Conservation (phyloP, 1,140 invertebrate species). For the Argopecten irradians region DNA sequence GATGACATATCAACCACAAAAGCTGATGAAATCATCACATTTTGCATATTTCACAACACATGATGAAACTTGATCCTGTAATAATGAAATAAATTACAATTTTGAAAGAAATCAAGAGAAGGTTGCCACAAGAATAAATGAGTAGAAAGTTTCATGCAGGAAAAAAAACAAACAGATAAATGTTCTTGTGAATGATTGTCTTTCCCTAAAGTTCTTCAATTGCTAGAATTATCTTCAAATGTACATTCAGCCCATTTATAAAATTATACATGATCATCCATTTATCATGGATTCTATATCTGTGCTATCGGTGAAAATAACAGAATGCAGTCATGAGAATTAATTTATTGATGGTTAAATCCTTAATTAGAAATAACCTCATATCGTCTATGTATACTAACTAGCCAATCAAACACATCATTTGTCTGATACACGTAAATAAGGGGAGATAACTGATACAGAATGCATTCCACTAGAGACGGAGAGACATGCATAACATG, state of each 20-base stretch:
- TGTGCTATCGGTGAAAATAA: too few species aligned
- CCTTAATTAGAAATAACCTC: too few species aligned
- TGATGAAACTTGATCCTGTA: neutral
- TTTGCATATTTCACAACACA: neutral
- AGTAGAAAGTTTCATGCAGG: neutral
- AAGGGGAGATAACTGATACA: slow-evolving; percentile 22
- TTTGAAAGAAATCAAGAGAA: neutral
- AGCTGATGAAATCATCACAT: slow-evolving; percentile 16
- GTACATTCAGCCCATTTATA: too few species aligned
- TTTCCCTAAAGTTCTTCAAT: too few species aligned
- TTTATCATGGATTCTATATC: too few species aligned
- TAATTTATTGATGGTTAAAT: too few species aligned
- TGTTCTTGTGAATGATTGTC: neutral
- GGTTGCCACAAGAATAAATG: neutral
- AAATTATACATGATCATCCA: too few species aligned
- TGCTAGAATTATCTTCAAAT: too few species aligned
- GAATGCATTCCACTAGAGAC: neutral
- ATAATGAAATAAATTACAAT: neutral
- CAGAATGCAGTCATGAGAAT: too few species aligned
- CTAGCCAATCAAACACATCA: neutral
- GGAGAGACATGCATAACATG: slow-evolving; percentile 5
- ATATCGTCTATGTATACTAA: neutral
- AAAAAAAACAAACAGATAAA: too few species aligned
- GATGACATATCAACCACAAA: slow-evolving; percentile 23
- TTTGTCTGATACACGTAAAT: neutral